Evolutionary conservation across 2,113 vertebrate genomes (phyloP), one percentile per base, ranked within the genome.

Genomic region (Guaruba guarouba): DNA sequence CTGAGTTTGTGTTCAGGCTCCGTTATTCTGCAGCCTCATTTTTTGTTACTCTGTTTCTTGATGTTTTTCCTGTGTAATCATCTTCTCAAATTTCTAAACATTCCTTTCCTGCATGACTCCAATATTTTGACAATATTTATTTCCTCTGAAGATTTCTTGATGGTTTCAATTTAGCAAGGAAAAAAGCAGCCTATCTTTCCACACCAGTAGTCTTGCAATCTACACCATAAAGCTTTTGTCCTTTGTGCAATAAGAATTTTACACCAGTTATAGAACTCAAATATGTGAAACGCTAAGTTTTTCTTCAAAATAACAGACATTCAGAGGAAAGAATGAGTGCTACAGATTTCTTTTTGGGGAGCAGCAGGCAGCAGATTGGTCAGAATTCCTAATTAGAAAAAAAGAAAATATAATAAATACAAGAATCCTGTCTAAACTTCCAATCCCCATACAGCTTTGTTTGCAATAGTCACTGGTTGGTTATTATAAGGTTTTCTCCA

Each of bases 41-140:
- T 95, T 92, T 69, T 57, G 8, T 86, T 83, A 25, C 5, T 43
- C 20, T 48, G 4, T 44, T 86, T 71, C 64, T 81, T 77, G 17
- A 25, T 46, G 17, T 51, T 70, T 74, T 75, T 25, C 35, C 20
- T 35, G 2, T 44, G 8, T 57, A 83, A 66, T 71, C 17, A 54
- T 52, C 41, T 92, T 37, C 1, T 7, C 55, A 91, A 79, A 41
- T 35, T 90, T 93, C 85, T 95, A 64, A 93, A 61, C 11, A 78
- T 92, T 79, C 62, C 35, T 82, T 68, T 51, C 64, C 35, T 57
- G 49, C n/a, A 41, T 4, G 3, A 85, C 71, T 92, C n/a, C 55
- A 92, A 63, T 73, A 95, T 96, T 96, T 97, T 92, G 64, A 81
- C 35, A 91, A 70, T 79, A 76, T 82, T 96, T 89, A 57, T 93